phyloP scores from a whole-genome alignment of 2,797 vertebrate species.

The Chelonia mydas region DNA sequence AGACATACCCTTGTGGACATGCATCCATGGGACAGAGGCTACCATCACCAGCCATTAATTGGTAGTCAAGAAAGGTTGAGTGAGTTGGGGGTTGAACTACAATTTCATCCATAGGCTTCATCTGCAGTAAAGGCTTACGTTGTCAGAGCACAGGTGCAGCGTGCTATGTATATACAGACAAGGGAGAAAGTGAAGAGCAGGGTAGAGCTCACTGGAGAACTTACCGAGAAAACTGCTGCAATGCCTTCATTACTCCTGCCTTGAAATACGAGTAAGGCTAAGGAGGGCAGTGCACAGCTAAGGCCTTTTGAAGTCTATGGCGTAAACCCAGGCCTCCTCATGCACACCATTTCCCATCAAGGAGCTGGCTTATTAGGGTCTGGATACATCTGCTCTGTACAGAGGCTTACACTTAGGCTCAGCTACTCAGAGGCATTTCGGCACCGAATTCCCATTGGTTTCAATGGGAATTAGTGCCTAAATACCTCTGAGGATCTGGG shows the following conservation, averaged over 20 bases:
- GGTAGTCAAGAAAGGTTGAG: background rate
- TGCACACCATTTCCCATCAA: background rate
- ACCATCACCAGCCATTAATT: background rate
- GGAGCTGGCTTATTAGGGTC: background rate
- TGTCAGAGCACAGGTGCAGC: slow-evolving; percentile 12
- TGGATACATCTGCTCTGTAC: background rate
- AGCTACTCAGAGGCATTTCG: background rate
- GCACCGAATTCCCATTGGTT: background rate
- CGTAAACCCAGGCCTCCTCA: background rate
- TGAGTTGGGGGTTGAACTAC: background rate
- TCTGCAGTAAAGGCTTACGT: slow-evolving; percentile 32
- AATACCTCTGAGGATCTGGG: background rate
- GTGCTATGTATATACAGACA: background rate
- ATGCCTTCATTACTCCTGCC: background rate
- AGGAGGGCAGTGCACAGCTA: background rate
- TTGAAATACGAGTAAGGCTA: accelerated
- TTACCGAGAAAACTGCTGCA: background rate
- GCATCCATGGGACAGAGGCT: background rate
- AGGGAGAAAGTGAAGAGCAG: background rate
- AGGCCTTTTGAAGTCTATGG: background rate
- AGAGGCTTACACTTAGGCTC: background rate
- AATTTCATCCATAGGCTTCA: background rate
- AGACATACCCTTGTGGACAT: background rate
- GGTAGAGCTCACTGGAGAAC: background rate
- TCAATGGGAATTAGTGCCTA: background rate